A percentile compares a stretch with the other conserved stretches of the same genome.
These are phyloP conservation scores for Halisarca cf. caerulea DNA, from an alignment of 37 sponge, comb jelly and placozoan species.

Conservation along the genomic window DNA sequence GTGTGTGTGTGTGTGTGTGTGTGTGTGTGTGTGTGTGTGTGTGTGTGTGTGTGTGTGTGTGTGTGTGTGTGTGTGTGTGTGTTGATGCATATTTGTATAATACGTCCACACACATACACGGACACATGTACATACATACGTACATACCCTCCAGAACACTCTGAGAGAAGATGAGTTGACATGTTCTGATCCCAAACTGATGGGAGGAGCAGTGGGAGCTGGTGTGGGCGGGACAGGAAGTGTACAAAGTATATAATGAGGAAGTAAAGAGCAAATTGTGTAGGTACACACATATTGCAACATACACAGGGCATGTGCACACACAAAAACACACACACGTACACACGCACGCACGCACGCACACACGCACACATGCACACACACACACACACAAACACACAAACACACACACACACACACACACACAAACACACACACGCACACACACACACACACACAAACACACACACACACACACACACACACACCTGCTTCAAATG, in stretches of 20 bases:
- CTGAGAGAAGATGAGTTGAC: not conserved
- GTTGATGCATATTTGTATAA: no score
- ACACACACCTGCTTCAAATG: conserved; percentile 3
- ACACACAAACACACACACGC: not conserved
- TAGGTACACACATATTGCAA: not conserved
- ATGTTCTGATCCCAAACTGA: not conserved
- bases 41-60: no score
- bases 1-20: no score
- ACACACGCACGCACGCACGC: not conserved
- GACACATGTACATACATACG: not conserved
- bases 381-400: not conserved
- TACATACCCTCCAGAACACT: not conserved
- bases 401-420: not conserved
- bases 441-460: conserved; percentile 1
- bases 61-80: no score
- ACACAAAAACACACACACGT: not conserved
- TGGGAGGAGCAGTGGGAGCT: conserved; percentile 4
- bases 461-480: not conserved
- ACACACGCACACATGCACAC: not conserved
- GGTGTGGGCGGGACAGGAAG: no score
- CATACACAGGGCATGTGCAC: not conserved
- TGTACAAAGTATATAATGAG: no score
- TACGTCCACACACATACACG: not conserved
- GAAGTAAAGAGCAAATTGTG: not conserved
- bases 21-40: no score